Base-by-base conservation (phyloP, 1,140 invertebrate species). In the Aphaenogaster ashmeadi region DNA sequence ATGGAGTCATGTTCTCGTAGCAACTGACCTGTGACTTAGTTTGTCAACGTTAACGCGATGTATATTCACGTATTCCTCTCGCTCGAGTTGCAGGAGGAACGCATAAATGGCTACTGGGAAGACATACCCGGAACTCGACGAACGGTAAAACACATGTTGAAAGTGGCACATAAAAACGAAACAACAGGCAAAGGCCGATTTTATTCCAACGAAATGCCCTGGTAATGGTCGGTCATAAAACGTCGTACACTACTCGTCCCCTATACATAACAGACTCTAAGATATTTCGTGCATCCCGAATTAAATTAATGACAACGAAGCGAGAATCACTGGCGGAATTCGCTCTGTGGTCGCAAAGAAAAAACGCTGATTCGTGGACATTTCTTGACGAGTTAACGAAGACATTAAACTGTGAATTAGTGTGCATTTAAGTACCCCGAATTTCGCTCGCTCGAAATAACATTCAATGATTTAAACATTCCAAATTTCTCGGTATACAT, bases 211-310 rank as follows among this genome's bases (percentile, higher is more conserved):
- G 15, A 78, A 90, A 87, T 64, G 79, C 58, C 36, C 41, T 52
- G 67, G 80, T 87, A 91, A 91, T 75, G 71, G 54, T 27, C 41
- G 77, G 41, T 86, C 88, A 69, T 91, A 92, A 92, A 92, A 87
- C 66, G 77, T 91, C 86, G 52, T 47, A n/a, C 41, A 52, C 33
- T 58, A 64, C 33, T 50, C 47, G 15, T 54, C 44, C 58, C 21
- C 8, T 52, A 6, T 56, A 50, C 11, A 9, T 21, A 60, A 86
- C 11, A 50, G 18, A 81, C 27, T 71, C 27, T 11, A n/a, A 33
- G 66, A 88, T 58, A 89, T 83, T 89, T 89, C 58, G 89, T 90
- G 88, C 88, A 87, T 79, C 15, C 5, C 41, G 81, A 81, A 80
- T 78, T 36, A 78, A 78, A 89, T 89, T 89, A 87, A 90, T 60